phyloP scores from a whole-genome alignment of 2,113 vertebrate genomes.

The Ictalurus furcatus region DNA sequence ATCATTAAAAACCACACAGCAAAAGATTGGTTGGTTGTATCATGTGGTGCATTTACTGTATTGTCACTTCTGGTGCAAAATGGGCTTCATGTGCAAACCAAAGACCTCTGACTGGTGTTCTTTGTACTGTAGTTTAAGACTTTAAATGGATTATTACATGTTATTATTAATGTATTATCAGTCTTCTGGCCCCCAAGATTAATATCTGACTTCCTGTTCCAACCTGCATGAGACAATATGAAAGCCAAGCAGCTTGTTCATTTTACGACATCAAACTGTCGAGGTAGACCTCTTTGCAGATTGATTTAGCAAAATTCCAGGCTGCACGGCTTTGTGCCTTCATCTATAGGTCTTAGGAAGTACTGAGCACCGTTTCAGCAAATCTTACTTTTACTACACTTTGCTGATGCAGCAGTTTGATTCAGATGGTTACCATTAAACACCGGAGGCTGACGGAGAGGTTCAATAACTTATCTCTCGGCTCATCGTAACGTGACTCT shows the following conservation, averaged over 20 bases:
- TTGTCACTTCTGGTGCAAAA: neutral
- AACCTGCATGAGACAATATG: neutral
- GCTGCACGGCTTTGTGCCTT: neutral
- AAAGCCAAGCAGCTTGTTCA: neutral
- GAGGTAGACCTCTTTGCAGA: neutral
- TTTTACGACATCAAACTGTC: neutral
- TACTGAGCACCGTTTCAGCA: neutral
- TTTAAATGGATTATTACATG: neutral
- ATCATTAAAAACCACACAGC: neutral
- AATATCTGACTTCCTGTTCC: neutral
- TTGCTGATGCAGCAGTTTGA: conserved; percentile 21
- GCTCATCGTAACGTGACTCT: neutral
- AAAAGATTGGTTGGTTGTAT: neutral
- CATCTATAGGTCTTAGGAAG: neutral
- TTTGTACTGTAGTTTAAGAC: neutral
- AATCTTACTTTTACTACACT: neutral
- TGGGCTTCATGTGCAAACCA: neutral
- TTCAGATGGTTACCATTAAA: neutral
- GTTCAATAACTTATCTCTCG: neutral
- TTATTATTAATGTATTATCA: neutral
- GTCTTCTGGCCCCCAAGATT: neutral
- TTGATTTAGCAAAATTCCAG: neutral
- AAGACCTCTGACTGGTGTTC: neutral
- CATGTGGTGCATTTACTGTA: neutral
- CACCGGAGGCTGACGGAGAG: neutral